A percentile compares a stretch with the other conserved stretches of the same genome.
phyloP scores from a whole-genome alignment of 1,140 invertebrate species.

The Eufriesea mexicana region DNA sequence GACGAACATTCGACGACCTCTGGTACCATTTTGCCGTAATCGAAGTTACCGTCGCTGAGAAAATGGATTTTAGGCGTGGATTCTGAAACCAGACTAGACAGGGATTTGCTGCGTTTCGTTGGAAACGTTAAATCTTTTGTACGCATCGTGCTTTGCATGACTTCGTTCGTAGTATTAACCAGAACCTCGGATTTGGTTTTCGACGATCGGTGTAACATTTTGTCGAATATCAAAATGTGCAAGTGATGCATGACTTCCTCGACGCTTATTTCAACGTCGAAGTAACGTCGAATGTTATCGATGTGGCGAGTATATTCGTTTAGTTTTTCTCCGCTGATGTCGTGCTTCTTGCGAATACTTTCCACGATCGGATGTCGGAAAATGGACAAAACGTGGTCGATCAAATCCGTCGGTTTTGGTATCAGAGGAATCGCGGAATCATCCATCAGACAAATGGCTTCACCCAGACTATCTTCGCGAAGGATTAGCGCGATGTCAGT shows the following conservation, averaged over 20 bases:
- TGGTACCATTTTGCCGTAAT: slow-evolving; percentile 21
- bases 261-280: slow-evolving; percentile 34
- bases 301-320: slow-evolving; percentile 48
- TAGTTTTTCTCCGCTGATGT: background rate
- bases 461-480: slow-evolving; percentile 52
- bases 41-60: slow-evolving; percentile 48
- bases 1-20: slow-evolving; percentile 19
- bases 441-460: slow-evolving; percentile 45
- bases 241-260: slow-evolving; percentile 50
- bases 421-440: background rate
- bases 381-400: slow-evolving; percentile 28
- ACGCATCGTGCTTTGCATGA: background rate
- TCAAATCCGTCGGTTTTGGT: slow-evolving; percentile 5
- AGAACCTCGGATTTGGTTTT: background rate
- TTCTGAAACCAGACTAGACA: background rate
- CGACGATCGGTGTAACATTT: slow-evolving; percentile 38
- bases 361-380: slow-evolving; percentile 39
- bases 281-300: slow-evolving; percentile 26
- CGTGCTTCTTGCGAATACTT: background rate
- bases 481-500: slow-evolving; percentile 57
- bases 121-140: background rate
- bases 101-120: background rate
- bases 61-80: background rate
- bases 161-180: background rate
- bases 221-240: slow-evolving; percentile 63